Percentiles rank a stretch among this genome's conserved stretches.
These are phyloP conservation scores for Littorina saxatilis DNA, from an alignment of 1,140 invertebrate species.

Conservation along the genomic window DNA sequence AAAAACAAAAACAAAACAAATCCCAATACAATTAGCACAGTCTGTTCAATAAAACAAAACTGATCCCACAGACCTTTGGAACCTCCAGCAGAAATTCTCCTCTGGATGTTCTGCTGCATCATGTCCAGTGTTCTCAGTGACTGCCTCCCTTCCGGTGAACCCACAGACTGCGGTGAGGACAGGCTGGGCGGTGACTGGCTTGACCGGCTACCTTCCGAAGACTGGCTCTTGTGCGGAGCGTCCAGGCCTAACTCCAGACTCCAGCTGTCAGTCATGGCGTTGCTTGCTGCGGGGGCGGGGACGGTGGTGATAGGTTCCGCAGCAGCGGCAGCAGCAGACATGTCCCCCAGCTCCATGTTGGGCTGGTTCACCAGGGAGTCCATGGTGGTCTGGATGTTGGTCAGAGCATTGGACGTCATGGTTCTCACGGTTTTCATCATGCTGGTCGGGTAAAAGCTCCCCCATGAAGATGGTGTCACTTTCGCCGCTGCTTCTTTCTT, in stretches of 20 bases:
- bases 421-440: slow-evolving; percentile 57
- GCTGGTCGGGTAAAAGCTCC: slow-evolving; percentile 75
- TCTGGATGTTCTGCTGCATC: slow-evolving; percentile 55
- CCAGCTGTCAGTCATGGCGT: slow-evolving; percentile 25
- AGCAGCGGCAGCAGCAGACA: slow-evolving; percentile 25
- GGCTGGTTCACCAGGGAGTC: slow-evolving; percentile 33
- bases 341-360: slow-evolving; percentile 33
- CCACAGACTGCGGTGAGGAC: neutral
- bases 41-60: no score
- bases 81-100: slow-evolving; percentile 17
- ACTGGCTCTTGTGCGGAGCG: neutral
- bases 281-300: neutral
- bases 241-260: slow-evolving; percentile 34
- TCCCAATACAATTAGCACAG: no score
- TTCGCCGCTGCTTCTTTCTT: neutral
- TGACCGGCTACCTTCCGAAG: neutral
- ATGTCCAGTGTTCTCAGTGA: slow-evolving; percentile 55
- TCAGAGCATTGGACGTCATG: slow-evolving; percentile 63
- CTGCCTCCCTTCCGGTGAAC: slow-evolving; percentile 31
- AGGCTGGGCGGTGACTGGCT: slow-evolving; percentile 29
- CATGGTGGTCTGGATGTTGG: slow-evolving; percentile 51
- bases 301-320: neutral
- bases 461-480: slow-evolving; percentile 44
- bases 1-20: no score
- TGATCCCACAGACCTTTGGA: slow-evolving; percentile 22